Base-by-base conservation (phyloP, 2,797 vertebrate species). In the Gymnocypris eckloni region DNA sequence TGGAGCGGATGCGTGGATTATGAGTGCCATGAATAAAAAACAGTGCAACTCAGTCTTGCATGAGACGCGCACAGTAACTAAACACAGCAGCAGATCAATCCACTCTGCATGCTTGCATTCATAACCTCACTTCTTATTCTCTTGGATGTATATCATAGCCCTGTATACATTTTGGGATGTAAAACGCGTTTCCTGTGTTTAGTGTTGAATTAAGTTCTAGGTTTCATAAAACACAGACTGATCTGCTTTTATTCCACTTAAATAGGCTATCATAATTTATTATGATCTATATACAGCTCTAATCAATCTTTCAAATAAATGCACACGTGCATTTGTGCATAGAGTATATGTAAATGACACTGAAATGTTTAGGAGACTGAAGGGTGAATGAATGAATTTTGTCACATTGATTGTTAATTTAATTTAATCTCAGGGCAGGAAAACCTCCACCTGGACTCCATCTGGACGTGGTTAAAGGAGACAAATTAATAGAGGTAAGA, bases 381-480 rank as follows among this genome's bases (percentile, higher is more conserved):
- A 77, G 33, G 33, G 22, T 50, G 6, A 50, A 37, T 67, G 3
- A 56, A 41, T 56, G 2, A 25, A 37, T 9, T 16, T 20, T 39
- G 69, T 73, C 15, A 52, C 6, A 45, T 11, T 48, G 2, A 5
- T 43, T 71, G 5, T 11, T 71, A n/a, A 71, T 80, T 54, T 15
- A 72, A 79, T 45, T 66, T 56, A 90, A 91, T 92, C 90, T 59
- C 90, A 97, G 96, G 96, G 96, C 96, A 89, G 96, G 96, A 79
- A 97, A 96, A 88, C 96, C 96, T 37, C 96, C 96, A 83, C 94
- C 95, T 45, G 96, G 97, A 90, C 95, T 96, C 86, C 96, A 97
- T 92, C 91, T 97, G 93, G 96, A 97, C 92, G 97, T 97, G 86
- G 95, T 97, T 86, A 97, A 97, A 95, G 96, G 96, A 94, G 96